phyloP scores from a whole-genome alignment of 2,797 vertebrate genomes.

The Amazona finschi region DNA sequence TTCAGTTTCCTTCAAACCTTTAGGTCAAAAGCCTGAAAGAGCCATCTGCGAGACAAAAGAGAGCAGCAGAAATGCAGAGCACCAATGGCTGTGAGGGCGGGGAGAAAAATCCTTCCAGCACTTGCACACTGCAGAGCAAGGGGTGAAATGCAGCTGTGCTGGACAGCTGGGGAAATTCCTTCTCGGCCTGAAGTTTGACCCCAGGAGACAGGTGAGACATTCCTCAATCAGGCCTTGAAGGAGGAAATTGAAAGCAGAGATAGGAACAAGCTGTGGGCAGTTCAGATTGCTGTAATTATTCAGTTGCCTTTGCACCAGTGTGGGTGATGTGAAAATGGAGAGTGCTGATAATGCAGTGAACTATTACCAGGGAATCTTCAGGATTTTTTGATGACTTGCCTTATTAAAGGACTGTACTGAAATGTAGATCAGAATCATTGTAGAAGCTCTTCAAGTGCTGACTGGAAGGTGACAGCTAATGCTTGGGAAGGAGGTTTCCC shows the following conservation, averaged over 20 bases:
- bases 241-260: conserved; percentile 11
- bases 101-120: neutral
- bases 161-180: neutral
- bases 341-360: neutral
- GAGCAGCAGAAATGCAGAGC: neutral
- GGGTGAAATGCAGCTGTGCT: neutral
- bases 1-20: neutral
- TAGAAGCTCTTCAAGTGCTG: neutral
- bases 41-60: neutral
- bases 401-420: neutral
- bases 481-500: neutral
- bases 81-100: neutral
- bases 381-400: neutral
- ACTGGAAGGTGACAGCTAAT: neutral
- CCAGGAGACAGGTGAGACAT: neutral
- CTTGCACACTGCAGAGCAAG: neutral
- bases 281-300: conserved; percentile 4
- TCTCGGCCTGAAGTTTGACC: neutral
- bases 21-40: neutral
- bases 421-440: neutral
- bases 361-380: neutral
- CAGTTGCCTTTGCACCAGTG: neutral
- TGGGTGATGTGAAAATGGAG: neutral
- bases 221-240: neutral
- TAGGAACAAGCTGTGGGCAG: neutral